Percentiles rank a stretch among this genome's conserved stretches.
These are phyloP conservation scores for Noctua janthe DNA, from an alignment of 2,888 invertebrate species.

Conservation along the genomic window DNA sequence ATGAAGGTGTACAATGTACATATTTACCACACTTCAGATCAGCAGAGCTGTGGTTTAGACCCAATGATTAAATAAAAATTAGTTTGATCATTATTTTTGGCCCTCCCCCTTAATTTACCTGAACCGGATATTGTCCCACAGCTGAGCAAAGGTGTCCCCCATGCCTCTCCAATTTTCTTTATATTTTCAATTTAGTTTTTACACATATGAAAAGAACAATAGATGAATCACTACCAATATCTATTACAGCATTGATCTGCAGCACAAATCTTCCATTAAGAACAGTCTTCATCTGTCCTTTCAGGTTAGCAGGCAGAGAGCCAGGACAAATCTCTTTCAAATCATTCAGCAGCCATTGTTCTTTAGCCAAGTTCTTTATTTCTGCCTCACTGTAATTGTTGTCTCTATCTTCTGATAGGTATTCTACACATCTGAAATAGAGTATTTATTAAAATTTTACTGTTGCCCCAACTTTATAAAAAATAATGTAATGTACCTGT, in stretches of 20 bases:
- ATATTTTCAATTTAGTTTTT: neutral
- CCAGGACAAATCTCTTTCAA: conserved; percentile 91
- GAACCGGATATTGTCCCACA: too few relatives aligned
- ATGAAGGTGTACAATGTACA: too few relatives aligned
- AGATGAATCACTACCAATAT: conserved; percentile 87
- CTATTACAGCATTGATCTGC: conserved; percentile 91
- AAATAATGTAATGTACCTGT: neutral
- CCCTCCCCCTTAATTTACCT: too few relatives aligned
- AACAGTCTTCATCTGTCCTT: conserved; percentile 81
- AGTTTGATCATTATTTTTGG: neutral
- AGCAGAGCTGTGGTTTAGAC: too few relatives aligned
- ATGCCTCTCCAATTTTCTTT: neutral
- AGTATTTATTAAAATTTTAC: neutral
- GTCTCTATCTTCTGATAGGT: conserved; percentile 85
- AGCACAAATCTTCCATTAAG: conserved; percentile 90
- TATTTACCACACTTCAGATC: too few relatives aligned
- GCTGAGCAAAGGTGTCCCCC: neutral
- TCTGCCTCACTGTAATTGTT: conserved; percentile 83
- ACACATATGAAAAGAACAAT: neutral
- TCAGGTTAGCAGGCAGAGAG: conserved; percentile 90
- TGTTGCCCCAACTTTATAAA: neutral
- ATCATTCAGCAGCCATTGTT: conserved; percentile 93
- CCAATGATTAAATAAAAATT: too few relatives aligned
- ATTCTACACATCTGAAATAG: conserved; percentile 88
- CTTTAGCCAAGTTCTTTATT: conserved; percentile 90